Conservation (phyloP, 1,140 invertebrate species). For the Listronotus bonariensis region DNA sequence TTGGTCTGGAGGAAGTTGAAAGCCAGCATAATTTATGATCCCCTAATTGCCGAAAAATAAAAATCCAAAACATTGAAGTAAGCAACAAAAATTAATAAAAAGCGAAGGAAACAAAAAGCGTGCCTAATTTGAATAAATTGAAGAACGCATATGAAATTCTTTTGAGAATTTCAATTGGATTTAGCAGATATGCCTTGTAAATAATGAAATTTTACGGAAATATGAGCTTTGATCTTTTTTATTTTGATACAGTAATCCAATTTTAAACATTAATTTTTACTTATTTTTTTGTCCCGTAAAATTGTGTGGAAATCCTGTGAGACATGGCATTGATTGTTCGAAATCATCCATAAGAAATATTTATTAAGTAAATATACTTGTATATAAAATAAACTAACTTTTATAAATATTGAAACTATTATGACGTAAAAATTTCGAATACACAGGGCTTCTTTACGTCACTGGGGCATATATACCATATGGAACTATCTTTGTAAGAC, state of each 20-base stretch:
- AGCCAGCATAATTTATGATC: constrained; percentile 40
- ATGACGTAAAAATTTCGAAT: too few species aligned
- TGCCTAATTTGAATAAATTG: constrained; percentile 31
- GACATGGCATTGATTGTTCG: too few species aligned
- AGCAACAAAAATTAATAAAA: constrained; percentile 32
- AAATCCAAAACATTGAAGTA: constrained; percentile 20
- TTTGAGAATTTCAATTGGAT: constrained; percentile 17
- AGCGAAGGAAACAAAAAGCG: constrained; percentile 15
- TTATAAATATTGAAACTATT: too few species aligned
- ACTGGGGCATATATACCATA: too few species aligned
- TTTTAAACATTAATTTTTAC: constrained; percentile 18
- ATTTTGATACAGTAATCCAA: constrained; percentile 11
- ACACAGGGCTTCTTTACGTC: too few species aligned
- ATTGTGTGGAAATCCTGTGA: too few species aligned
- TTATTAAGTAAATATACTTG: too few species aligned
- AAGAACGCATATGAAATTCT: constrained; percentile 6
- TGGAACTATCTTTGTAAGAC: too few species aligned
- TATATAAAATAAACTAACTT: too few species aligned
- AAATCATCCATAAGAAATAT: too few species aligned
- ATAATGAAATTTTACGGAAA: constrained; percentile 22
- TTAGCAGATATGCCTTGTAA: constrained; percentile 23
- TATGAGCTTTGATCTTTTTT: constrained; percentile 25
- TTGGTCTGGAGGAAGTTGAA: constrained; percentile 9
- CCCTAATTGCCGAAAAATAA: constrained; percentile 47
- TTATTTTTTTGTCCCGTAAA: too few species aligned